Percentiles rank a stretch among this genome's conserved stretches.
These are phyloP conservation scores for Muscicapa adusta DNA, from an alignment of 2,113 vertebrate genomes.

Conservation along the genomic window DNA sequence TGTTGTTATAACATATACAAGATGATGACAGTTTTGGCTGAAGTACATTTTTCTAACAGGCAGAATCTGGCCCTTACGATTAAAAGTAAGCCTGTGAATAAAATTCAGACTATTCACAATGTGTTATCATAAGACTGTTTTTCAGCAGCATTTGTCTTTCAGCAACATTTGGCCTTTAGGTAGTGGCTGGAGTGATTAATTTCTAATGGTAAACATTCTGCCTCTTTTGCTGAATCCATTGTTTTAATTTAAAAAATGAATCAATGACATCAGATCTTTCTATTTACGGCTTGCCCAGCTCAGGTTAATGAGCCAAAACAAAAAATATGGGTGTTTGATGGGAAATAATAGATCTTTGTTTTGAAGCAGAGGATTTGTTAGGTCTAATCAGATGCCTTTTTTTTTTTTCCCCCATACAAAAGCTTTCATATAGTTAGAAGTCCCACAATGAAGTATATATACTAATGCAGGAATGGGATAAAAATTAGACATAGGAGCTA, in stretches of 20 bases:
- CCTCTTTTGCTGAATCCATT: background rate
- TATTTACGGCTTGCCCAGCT: constrained; percentile 15
- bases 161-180: background rate
- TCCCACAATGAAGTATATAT: background rate
- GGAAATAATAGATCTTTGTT: background rate
- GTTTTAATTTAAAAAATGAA: background rate
- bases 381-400: background rate
- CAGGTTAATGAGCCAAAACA: constrained; percentile 25
- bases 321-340: background rate
- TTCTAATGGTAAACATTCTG: background rate
- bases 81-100: constrained; percentile 58
- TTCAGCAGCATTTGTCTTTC: background rate
- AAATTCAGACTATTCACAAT: constrained; percentile 51
- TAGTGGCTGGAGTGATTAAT: background rate
- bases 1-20: background rate
- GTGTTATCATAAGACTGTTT: background rate
- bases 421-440: background rate
- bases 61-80: constrained; percentile 57
- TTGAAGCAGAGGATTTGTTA: background rate
- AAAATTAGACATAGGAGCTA: background rate
- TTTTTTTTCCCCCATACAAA: background rate
- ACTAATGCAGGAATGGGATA: background rate
- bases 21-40: constrained; percentile 44
- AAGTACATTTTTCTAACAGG: constrained; percentile 19
- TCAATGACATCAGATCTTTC: background rate